A percentile compares a stretch with the other conserved stretches of the same genome.
Evolutionary conservation across 2,113 vertebrate species (phyloP).

Genomic region (Pungitius pungitius): DNA sequence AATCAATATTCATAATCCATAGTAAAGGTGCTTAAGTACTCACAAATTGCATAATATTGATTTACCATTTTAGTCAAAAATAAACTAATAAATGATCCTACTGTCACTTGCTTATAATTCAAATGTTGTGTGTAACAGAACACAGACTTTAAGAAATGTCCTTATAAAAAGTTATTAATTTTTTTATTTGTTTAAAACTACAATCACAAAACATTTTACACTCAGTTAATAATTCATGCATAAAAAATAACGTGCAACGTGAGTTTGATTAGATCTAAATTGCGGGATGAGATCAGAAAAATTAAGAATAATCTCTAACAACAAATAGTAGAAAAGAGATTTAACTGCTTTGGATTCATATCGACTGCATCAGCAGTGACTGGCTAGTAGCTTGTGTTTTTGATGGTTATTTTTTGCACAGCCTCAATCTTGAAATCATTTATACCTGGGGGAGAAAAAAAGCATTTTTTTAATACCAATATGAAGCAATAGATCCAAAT

Average conservation of each 20-base stretch:
- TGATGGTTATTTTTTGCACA: constrained; percentile 83
- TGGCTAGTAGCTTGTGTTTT: constrained; percentile 74
- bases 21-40: neutral
- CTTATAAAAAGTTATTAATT: neutral
- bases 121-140: constrained; percentile 10
- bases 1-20: neutral
- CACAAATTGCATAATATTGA: neutral
- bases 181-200: constrained; percentile 15
- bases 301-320: constrained; percentile 32
- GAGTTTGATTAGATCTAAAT: constrained; percentile 15
- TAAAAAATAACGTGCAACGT: neutral
- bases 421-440: constrained; percentile 82
- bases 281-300: neutral
- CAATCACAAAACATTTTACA: constrained; percentile 2
- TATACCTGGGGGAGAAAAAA: constrained; percentile 79
- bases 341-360: constrained; percentile 1
- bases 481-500: neutral
- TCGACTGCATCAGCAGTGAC: neutral
- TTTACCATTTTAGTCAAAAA: no score
- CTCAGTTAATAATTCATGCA: neutral
- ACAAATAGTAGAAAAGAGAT: neutral
- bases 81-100: no score
- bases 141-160: neutral
- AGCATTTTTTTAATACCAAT: neutral
- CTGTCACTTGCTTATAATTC: neutral